Base-by-base conservation (phyloP, 2,797 vertebrate genomes). In the Ctenopoma kingsleyae region DNA sequence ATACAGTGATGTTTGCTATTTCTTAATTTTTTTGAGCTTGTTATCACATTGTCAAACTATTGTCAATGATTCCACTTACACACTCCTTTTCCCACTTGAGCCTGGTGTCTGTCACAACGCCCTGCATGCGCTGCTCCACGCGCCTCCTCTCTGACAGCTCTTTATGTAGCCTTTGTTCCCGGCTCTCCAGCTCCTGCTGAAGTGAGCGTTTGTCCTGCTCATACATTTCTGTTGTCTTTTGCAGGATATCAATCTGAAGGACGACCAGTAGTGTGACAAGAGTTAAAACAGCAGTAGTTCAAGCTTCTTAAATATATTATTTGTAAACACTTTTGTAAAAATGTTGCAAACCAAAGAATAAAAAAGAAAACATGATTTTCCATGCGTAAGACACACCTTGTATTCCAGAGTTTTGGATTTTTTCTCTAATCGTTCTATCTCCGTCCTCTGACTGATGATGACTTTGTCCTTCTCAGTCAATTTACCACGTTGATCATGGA, bases 61-160 rank as follows among this genome's bases (percentile, higher is more conserved):
- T 17, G 3, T 57, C 3, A 65, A 6, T 57, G 30, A 43, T 6
- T 75, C 35, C 6, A 98, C 98, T 97, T 78, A 99, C 98, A 74
- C 98, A 99, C 78, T 99, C 98, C 79, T 97, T 98, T 87, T 99
- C 97, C 97, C 98, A 99, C 65, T 98, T 97, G 80, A 91, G 90
- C 12, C 92, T 92, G 2, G 97, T 95, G 67, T 99, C 97, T 0
- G 94, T 72, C 85, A 97, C 95, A 92, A 97, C 87, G 67, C 96
- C 97, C 59, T 99, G 97, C 90, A 99, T 80, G 1, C 96, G 94
- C 5, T 95, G 92, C 88, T 99, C 98, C 82, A 98, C 68, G 35
- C 96, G 90, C 8, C 88, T 94, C 88, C 95, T 97, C 60, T 99
- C 97, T 0, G 96, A 95, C 36, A 94, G 88, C 81, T 98, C 95